Conservation (phyloP, 2,888 invertebrate genomes). For the Hylaea fasciaria region DNA sequence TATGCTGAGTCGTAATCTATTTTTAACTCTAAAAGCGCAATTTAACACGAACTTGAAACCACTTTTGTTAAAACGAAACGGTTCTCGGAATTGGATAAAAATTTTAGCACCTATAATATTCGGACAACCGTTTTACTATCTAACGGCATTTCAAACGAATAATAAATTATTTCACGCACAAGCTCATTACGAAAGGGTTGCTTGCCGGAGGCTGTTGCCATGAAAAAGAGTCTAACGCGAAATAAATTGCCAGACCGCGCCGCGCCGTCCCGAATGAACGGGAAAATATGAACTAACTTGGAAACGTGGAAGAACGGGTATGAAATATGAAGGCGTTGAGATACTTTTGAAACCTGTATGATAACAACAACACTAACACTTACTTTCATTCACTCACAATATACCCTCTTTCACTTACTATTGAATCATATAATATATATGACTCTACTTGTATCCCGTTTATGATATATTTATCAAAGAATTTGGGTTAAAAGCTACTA, state of each 20-base stretch:
- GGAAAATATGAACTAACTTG: slow-evolving; percentile 20
- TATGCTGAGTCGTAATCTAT: no score
- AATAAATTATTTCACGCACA: slow-evolving; percentile 40
- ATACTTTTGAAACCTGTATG: slow-evolving; percentile 15
- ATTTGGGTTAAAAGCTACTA: no score
- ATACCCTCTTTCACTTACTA: no score
- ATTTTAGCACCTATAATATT: slow-evolving; percentile 16
- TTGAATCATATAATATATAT: no score
- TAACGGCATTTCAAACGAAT: slow-evolving; percentile 28
- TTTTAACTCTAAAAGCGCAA: no score
- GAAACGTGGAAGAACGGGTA: slow-evolving; percentile 6
- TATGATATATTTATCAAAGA: no score
- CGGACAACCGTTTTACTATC: slow-evolving; percentile 11
- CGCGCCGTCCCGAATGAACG: slow-evolving; percentile 13
- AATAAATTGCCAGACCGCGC: slow-evolving; percentile 26
- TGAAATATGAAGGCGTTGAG: slow-evolving; percentile 11
- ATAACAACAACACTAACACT: no score
- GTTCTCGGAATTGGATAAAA: slow-evolving; percentile 4
- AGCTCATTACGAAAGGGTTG: slow-evolving; percentile 36
- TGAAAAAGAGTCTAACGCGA: slow-evolving; percentile 33
- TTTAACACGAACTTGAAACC: background rate
- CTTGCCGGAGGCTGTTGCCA: slow-evolving; percentile 33
- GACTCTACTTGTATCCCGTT: no score
- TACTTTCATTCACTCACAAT: no score
- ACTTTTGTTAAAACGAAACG: background rate